A percentile compares a stretch with the other conserved stretches of the same genome.
These are phyloP conservation scores for Apostichopus californicus DNA, from an alignment of 35 echinoderm and acorn worm genomes.

Conservation along the genomic window DNA sequence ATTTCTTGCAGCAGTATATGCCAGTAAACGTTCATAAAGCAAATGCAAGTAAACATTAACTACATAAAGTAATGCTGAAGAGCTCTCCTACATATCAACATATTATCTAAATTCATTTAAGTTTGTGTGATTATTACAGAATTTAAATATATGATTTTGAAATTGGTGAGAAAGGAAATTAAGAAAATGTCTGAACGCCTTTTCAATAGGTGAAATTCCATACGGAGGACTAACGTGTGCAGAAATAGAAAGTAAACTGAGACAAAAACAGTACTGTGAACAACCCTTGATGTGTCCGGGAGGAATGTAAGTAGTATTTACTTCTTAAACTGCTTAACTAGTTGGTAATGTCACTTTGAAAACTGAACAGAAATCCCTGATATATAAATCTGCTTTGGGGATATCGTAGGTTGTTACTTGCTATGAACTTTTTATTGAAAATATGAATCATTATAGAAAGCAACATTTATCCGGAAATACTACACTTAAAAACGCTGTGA, in stretches of 20 bases:
- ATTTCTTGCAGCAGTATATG: no score
- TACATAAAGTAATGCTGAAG: not conserved
- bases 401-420: not conserved
- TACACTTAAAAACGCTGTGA: not conserved
- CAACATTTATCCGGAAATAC: not conserved
- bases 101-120: not conserved
- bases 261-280: not conserved
- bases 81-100: not conserved
- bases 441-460: not conserved
- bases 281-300: conserved; percentile 5
- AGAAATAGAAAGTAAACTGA: not conserved
- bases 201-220: not conserved
- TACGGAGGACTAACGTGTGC: conserved; percentile 18
- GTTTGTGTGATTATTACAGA: not conserved
- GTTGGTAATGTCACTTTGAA: not conserved
- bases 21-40: not conserved
- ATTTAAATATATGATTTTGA: not conserved
- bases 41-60: not conserved
- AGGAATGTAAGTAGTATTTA: conserved; percentile 16
- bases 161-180: not conserved
- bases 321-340: not conserved
- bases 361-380: not conserved
- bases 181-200: not conserved
- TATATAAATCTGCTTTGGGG: not conserved
- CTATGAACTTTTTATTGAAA: not conserved